Conservation (phyloP, 2,797 vertebrate genomes). For the Crocidura indochinensis region DNA sequence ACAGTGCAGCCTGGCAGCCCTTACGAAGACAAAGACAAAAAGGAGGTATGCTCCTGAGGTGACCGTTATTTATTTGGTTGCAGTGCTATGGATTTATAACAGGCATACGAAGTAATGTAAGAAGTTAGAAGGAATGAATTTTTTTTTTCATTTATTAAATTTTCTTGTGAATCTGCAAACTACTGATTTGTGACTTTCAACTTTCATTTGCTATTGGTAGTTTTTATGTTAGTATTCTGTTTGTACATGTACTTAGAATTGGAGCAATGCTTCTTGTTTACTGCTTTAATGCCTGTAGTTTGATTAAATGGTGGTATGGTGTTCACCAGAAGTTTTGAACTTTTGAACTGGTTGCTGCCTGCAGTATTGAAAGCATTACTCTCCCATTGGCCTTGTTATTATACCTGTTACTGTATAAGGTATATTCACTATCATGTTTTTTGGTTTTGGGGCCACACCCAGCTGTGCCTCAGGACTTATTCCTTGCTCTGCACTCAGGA, state of each 20-base stretch:
- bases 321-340: background rate
- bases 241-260: background rate
- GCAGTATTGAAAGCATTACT: background rate
- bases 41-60: conserved; percentile 80
- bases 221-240: background rate
- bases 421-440: no score
- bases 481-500: no score
- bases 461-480: no score
- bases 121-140: background rate
- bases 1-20: conserved; percentile 77
- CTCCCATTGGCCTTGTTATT: no score
- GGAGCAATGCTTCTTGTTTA: background rate
- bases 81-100: background rate
- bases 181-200: background rate
- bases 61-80: background rate
- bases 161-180: background rate
- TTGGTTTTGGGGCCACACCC: no score
- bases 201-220: background rate
- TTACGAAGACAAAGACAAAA: conserved; percentile 79
- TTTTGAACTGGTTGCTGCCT: background rate
- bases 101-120: background rate
- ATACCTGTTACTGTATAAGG: no score
- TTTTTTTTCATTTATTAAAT: background rate
- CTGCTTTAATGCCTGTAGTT: background rate
- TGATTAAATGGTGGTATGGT: conserved; percentile 19